Base-by-base conservation (phyloP, 2,113 vertebrate species). In the Origma solitaria region DNA sequence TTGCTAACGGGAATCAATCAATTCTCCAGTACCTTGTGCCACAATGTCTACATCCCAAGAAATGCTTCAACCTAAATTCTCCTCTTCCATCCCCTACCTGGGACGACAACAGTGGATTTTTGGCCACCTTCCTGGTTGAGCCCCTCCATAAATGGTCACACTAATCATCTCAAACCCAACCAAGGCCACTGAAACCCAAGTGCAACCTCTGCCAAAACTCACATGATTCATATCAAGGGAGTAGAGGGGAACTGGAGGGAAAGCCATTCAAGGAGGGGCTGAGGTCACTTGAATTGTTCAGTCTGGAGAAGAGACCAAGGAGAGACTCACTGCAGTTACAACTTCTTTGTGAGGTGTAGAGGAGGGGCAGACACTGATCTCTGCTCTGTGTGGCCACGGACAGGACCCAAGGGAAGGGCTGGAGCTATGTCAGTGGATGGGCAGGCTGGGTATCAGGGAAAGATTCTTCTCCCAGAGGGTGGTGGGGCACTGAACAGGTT, bases 211-310 rank as follows among this genome's bases (percentile, higher is more conserved):
- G 28, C 28, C 54, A 61, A 86, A 95, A 27, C 1, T 4, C 42
- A 49, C 0, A 2, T 11, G 22, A 42, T 23, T 64, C 0, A 1
- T 82, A 18, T 82, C 30, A 47, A 5, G 21, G 21, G 53, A 37
- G 17, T 44, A 18, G 6, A 75, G 23, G n/a, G 50, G 42, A 75
- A 50, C 49, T 71, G 35, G 11, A 57, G 35, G 14, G 4, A 11
- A 64, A 71, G 20, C 17, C 38, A 60, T n/a, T 21, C n/a, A 61
- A 53, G 20, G 11, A 40, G 6, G 24, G 35, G 30, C 21, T 76
- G n/a, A 61, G 38, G 38, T 15, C n/a, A 53, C 53, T 49, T 54
- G 21, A 10, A n/a, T 25, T 76, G 25, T 23, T 61, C 40, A 54
- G 54, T 23, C 28, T 54, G 35, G 7, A 54, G 56, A 53, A 58